These are phyloP conservation scores for Parambassis ranga DNA, from an alignment of 2,797 vertebrate genomes.

Conservation along the genomic window DNA sequence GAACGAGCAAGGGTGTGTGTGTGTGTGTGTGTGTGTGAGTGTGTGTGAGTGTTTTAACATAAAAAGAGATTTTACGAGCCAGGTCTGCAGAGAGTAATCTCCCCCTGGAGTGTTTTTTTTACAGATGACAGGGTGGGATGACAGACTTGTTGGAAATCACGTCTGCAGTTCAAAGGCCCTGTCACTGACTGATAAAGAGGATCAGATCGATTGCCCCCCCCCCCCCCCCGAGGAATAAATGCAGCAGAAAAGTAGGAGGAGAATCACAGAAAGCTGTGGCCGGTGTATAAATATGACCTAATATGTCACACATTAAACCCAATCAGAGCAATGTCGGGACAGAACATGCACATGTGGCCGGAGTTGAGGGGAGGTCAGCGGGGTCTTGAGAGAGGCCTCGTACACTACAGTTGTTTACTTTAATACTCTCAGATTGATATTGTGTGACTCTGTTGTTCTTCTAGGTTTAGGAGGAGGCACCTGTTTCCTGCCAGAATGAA, in stretches of 20 bases:
- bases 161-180: conserved; percentile 71
- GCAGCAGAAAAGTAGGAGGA: conserved; percentile 12
- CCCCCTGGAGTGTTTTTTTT: conserved; percentile 70
- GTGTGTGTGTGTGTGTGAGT: conserved; percentile 34
- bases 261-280: conserved; percentile 1
- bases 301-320: conserved; percentile 27
- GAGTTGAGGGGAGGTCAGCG: conserved; percentile 30
- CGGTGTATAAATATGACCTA: conserved; percentile 28
- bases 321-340: conserved; percentile 4
- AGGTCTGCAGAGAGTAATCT: conserved; percentile 55
- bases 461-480: conserved; percentile 65
- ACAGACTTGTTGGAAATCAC: conserved; percentile 67
- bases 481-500: conserved; percentile 68
- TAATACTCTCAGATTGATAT: conserved; percentile 40
- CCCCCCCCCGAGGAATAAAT: conserved; percentile 31
- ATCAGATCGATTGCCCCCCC: conserved; percentile 56
- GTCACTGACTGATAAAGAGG: conserved; percentile 64
- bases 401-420: conserved; percentile 41
- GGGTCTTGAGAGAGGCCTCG: conserved; percentile 16
- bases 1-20: conserved; percentile 38
- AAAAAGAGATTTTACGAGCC: conserved; percentile 70
- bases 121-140: conserved; percentile 65
- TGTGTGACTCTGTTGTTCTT: conserved; percentile 35
- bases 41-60: conserved; percentile 63
- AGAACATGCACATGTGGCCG: background rate